Conservation (phyloP, 2,797 vertebrate genomes). For the Gambusia yucatana region DNA sequence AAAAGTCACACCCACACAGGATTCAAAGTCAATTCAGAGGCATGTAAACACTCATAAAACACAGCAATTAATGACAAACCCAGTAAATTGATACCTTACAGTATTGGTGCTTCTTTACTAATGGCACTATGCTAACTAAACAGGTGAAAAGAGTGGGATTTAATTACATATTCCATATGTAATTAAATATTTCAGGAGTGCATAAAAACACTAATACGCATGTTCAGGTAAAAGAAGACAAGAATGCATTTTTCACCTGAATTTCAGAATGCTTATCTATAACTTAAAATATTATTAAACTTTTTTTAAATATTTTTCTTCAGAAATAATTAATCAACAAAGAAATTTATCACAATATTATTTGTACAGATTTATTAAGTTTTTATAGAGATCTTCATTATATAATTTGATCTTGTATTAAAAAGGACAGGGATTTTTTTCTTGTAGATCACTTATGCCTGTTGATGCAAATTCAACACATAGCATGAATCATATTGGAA, state of each 20-base stretch:
- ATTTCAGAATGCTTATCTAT: neutral
- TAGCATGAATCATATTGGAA: neutral
- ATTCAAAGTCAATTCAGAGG: conserved; percentile 24
- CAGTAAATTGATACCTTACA: conserved; percentile 61
- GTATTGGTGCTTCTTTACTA: conserved; percentile 62
- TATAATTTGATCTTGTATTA: neutral
- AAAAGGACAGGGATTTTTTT: no score
- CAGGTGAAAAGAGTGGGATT: conserved; percentile 44
- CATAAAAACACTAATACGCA: conserved; percentile 24
- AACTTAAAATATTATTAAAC: neutral
- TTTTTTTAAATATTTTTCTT: neutral
- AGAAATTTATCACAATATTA: neutral
- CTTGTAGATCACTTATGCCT: neutral
- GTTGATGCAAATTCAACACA: neutral
- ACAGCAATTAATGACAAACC: conserved; percentile 69
- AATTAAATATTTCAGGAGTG: no score
- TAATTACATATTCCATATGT: conserved; percentile 41
- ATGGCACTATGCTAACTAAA: conserved; percentile 58
- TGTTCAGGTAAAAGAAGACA: neutral
- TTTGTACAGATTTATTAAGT: neutral
- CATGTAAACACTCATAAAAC: conserved; percentile 16
- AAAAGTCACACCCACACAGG: conserved; percentile 55
- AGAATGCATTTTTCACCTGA: neutral
- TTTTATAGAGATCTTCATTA: neutral
- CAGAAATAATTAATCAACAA: neutral